Percentiles rank a stretch among this genome's conserved stretches.
phyloP scores from a whole-genome alignment of 2,113 vertebrate genomes.

The Silurus glanis region DNA sequence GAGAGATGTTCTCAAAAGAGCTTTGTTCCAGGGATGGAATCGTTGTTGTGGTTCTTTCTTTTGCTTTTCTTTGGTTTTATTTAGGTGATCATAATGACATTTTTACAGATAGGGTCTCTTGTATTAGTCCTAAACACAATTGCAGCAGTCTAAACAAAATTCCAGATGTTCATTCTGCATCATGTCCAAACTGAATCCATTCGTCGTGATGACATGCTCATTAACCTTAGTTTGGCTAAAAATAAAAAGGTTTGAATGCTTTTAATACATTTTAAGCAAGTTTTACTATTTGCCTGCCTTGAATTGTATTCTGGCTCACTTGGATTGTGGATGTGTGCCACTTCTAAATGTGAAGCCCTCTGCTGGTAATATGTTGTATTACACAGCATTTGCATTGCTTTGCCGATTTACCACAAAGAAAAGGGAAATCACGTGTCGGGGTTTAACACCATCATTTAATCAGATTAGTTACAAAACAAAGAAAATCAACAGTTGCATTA shows the following conservation, averaged over 20 bases:
- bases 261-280: background rate
- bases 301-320: background rate
- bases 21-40: slow-evolving; percentile 13
- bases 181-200: background rate
- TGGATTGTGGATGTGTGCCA: background rate
- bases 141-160: background rate
- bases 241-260: background rate
- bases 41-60: background rate
- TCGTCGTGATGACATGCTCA: background rate
- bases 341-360: slow-evolving; percentile 17
- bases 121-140: background rate
- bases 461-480: slow-evolving; percentile 81
- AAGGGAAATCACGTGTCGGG: slow-evolving; percentile 46
- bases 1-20: background rate
- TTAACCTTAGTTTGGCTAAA: background rate
- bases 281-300: background rate
- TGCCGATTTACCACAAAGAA: background rate
- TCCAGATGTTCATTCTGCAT: background rate
- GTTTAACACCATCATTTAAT: slow-evolving; percentile 75
- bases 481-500: slow-evolving; percentile 76
- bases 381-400: background rate
- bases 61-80: background rate
- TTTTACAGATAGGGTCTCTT: background rate
- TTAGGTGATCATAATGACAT: background rate
- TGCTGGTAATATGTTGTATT: background rate